These are phyloP conservation scores for Sycobia sp. DNA, from an alignment of 1,140 invertebrate genomes.

Conservation along the genomic window DNA sequence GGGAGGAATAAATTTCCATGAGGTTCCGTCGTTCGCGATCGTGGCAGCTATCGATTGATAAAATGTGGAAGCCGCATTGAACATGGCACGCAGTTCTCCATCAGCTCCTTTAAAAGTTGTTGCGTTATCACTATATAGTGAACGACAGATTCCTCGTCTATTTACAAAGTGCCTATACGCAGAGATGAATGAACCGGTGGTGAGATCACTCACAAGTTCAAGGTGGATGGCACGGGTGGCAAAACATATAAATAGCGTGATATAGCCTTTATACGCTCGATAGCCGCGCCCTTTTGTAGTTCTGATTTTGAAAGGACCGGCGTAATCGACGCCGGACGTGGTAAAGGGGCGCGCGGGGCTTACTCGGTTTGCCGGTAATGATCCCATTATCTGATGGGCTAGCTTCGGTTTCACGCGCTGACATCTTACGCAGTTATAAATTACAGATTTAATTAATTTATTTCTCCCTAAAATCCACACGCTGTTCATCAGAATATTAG, in stretches of 20 bases:
- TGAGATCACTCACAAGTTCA: slow-evolving; percentile 25
- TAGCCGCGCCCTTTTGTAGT: slow-evolving; percentile 10
- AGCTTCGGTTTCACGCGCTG: too few species aligned
- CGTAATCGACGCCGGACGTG: too few species aligned
- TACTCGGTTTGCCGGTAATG: not conserved
- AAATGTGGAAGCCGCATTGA: slow-evolving; percentile 4
- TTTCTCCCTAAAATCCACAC: too few species aligned
- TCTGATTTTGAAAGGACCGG: slow-evolving; percentile 7
- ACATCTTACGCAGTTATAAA: too few species aligned
- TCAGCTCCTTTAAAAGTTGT: slow-evolving; percentile 26
- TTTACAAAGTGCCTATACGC: slow-evolving; percentile 20
- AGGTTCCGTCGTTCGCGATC: too few species aligned
- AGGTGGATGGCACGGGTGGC: too few species aligned
- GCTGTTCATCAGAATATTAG: too few species aligned
- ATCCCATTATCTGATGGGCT: too few species aligned
- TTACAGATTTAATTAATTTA: too few species aligned
- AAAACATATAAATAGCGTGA: too few species aligned
- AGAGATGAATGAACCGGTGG: slow-evolving; percentile 1
- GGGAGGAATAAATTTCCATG: too few species aligned
- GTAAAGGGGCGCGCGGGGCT: not conserved
- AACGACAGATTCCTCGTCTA: slow-evolving; percentile 3
- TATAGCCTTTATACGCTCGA: slow-evolving; percentile 7
- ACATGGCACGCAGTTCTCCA: slow-evolving; percentile 7
- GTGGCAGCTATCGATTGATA: not conserved
- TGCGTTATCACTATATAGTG: too few species aligned